Evolutionary conservation across 2,113 vertebrate species (phyloP).

Genomic region (Cinclus cinclus): DNA sequence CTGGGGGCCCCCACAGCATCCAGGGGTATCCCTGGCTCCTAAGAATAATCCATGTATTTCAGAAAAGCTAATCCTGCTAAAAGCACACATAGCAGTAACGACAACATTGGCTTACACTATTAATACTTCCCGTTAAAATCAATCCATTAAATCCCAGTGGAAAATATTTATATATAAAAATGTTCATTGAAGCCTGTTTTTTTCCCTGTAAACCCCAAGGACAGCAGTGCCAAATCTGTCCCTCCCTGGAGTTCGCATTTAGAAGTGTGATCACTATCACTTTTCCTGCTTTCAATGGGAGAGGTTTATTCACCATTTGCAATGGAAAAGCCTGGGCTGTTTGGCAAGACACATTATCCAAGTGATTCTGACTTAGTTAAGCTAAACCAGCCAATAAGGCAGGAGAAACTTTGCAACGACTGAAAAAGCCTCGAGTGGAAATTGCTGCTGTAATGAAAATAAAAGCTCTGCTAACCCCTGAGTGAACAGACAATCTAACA

Average conservation of each 20-base stretch:
- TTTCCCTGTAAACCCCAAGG: not conserved
- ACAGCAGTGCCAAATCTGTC: not conserved
- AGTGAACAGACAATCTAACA: accelerated
- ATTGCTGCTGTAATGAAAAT: not conserved
- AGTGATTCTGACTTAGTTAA: not conserved
- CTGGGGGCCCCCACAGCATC: not conserved
- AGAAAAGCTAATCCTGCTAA: not conserved
- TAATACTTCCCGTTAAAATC: not conserved
- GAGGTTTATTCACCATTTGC: not conserved
- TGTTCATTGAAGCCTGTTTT: not conserved
- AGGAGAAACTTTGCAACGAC: not conserved
- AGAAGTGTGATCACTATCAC: accelerated
- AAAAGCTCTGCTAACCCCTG: not conserved
- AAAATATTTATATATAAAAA: not conserved
- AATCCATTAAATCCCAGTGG: not conserved
- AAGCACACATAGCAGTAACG: not conserved
- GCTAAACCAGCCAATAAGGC: not conserved
- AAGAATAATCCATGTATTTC: accelerated
- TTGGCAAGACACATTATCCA: not conserved
- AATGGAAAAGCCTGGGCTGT: not conserved
- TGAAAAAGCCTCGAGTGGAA: not conserved
- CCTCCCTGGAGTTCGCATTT: not conserved
- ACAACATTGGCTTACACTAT: not conserved
- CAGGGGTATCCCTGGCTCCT: not conserved
- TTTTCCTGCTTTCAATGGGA: not conserved